A percentile compares a stretch with the other conserved stretches of the same genome.
Evolutionary conservation across 2,797 vertebrate genomes (phyloP).

Genomic region (Halcyon smyrnensis): DNA sequence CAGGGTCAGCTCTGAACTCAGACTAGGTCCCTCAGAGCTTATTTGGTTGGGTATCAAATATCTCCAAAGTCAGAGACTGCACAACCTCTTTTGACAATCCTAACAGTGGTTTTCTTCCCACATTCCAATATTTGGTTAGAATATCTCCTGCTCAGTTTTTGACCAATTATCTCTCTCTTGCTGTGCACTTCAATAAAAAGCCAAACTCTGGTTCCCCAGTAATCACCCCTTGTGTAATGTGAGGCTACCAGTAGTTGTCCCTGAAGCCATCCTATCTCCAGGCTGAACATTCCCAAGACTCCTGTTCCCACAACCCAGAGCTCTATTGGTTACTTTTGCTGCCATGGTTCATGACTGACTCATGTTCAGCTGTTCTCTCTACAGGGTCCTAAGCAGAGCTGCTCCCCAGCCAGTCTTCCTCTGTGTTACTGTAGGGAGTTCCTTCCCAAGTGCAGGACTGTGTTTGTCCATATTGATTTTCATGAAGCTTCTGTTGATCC

Average conservation of each 20-base stretch:
- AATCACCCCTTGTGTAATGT: not conserved
- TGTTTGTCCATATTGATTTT: not conserved
- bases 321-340: not conserved
- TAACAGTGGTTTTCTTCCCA: not conserved
- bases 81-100: not conserved
- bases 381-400: not conserved
- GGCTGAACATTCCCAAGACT: not conserved
- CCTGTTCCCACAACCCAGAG: not conserved
- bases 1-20: not conserved
- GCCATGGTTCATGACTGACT: accelerated
- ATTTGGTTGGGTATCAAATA: not conserved
- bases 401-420: not conserved
- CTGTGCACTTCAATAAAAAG: not conserved
- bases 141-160: not conserved
- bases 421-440: not conserved
- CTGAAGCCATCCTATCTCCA: not conserved
- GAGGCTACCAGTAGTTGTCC: not conserved
- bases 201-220: not conserved
- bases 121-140: not conserved
- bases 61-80: not conserved
- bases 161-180: not conserved
- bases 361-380: not conserved
- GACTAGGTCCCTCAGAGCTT: not conserved
- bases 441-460: not conserved
- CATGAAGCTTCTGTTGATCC: not conserved